Conservation (phyloP, 2,888 invertebrate genomes). For the Xestobium rufovillosum region DNA sequence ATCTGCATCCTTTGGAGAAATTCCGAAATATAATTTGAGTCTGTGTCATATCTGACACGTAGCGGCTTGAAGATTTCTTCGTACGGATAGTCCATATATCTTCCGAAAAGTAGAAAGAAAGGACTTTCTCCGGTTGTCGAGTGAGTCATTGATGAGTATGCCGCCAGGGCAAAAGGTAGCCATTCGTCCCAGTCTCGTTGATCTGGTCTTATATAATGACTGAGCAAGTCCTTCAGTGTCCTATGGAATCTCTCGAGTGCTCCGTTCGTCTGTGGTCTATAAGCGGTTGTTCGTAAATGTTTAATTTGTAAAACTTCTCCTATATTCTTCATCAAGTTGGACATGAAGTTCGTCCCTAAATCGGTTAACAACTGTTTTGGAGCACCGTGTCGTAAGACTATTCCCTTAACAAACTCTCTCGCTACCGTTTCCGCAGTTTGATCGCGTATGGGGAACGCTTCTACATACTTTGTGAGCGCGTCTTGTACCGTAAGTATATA, state of each 20-base stretch:
- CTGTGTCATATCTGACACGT: conserved; percentile 12
- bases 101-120: conserved; percentile 23
- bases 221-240: conserved; percentile 26
- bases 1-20: not conserved
- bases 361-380: conserved; percentile 29
- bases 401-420: conserved; percentile 22
- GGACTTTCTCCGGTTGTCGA: conserved; percentile 21
- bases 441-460: conserved; percentile 28
- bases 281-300: conserved; percentile 26
- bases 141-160: conserved; percentile 21
- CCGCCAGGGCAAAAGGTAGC: conserved; percentile 27
- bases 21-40: conserved; percentile 13
- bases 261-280: conserved; percentile 31
- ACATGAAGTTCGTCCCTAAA: conserved; percentile 27
- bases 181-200: conserved; percentile 28
- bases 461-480: conserved; percentile 26
- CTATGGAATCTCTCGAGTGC: conserved; percentile 30
- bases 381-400: conserved; percentile 27
- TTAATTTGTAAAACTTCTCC: conserved; percentile 24
- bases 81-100: conserved; percentile 23
- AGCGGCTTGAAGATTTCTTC: conserved; percentile 17
- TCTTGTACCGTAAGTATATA: conserved; percentile 30
- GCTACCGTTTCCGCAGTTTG: conserved; percentile 27
- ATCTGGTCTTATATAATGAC: conserved; percentile 24
- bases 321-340: conserved; percentile 25